phyloP scores from a whole-genome alignment of 2,888 invertebrate species.

The Anagyrus pseudococci region DNA sequence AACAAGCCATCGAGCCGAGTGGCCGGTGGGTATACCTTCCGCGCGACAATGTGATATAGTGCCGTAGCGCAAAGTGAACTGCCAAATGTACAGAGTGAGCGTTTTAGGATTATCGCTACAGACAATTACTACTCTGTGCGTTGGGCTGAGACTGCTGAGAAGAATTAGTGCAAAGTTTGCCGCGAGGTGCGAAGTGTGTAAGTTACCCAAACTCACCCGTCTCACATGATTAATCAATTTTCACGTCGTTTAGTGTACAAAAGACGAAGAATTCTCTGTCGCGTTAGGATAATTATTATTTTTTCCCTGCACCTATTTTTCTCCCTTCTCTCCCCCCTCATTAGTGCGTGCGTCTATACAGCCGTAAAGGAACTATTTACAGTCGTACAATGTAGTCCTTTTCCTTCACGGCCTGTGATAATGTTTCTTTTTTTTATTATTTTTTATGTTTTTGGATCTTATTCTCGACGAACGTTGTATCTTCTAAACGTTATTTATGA shows the following conservation, averaged over 20 bases:
- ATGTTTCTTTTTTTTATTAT: too few relatives aligned
- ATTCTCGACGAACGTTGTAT: too few relatives aligned
- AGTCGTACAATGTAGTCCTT: slow-evolving; percentile 8
- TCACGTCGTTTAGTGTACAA: slow-evolving; percentile 30
- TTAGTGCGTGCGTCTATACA: slow-evolving; percentile 1
- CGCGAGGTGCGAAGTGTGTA: slow-evolving; percentile 29
- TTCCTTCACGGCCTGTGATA: too few relatives aligned
- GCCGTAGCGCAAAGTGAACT: not conserved
- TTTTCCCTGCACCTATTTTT: slow-evolving; percentile 21
- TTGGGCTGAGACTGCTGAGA: too few relatives aligned
- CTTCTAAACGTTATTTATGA: slow-evolving; percentile 33
- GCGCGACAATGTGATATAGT: slow-evolving; percentile 8
- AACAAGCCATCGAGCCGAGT: too few relatives aligned
- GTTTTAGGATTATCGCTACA: too few relatives aligned
- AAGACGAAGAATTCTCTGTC: slow-evolving; percentile 15
- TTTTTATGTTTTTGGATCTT: too few relatives aligned
- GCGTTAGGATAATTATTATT: slow-evolving; percentile 27
- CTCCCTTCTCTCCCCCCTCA: not conserved
- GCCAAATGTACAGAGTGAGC: too few relatives aligned
- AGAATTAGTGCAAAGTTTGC: slow-evolving; percentile 21
- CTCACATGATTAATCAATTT: slow-evolving; percentile 15
- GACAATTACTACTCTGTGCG: too few relatives aligned
- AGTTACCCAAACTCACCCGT: slow-evolving; percentile 33
- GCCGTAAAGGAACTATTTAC: slow-evolving; percentile 22
- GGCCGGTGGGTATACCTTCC: too few relatives aligned